Percentiles rank a stretch among this genome's conserved stretches.
These are phyloP conservation scores for Coracopsis vasa DNA, from an alignment of 2,113 vertebrate species.

Conservation along the genomic window DNA sequence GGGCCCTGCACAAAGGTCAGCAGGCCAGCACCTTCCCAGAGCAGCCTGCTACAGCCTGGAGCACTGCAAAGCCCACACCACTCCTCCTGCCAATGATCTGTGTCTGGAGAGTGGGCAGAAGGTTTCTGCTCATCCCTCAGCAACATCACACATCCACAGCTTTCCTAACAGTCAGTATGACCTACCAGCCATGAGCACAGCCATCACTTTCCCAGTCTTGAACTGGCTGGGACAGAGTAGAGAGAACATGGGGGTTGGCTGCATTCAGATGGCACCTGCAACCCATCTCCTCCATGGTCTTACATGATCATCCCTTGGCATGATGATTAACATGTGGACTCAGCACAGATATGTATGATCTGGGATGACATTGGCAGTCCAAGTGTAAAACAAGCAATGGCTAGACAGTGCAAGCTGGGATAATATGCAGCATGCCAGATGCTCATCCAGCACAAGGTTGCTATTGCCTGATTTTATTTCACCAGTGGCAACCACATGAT, in stretches of 20 bases:
- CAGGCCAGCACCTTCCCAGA: not conserved
- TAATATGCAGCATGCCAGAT: rapidly evolving
- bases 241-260: not conserved
- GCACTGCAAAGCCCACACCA: not conserved
- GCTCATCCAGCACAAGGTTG: not conserved
- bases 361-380: not conserved
- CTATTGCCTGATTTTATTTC: not conserved
- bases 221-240: not conserved
- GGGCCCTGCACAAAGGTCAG: not conserved
- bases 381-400: not conserved
- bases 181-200: not conserved
- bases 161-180: not conserved
- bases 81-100: not conserved
- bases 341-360: not conserved
- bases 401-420: not conserved
- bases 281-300: not conserved
- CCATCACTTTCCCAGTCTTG: not conserved
- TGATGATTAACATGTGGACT: not conserved
- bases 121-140: not conserved
- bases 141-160: not conserved
- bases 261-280: not conserved
- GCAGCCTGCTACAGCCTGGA: not conserved
- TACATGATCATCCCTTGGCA: not conserved
- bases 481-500: not conserved
- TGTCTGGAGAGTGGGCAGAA: not conserved